These are phyloP conservation scores for Episyrphus balteatus DNA, from an alignment of 1,140 invertebrate species.

Conservation along the genomic window DNA sequence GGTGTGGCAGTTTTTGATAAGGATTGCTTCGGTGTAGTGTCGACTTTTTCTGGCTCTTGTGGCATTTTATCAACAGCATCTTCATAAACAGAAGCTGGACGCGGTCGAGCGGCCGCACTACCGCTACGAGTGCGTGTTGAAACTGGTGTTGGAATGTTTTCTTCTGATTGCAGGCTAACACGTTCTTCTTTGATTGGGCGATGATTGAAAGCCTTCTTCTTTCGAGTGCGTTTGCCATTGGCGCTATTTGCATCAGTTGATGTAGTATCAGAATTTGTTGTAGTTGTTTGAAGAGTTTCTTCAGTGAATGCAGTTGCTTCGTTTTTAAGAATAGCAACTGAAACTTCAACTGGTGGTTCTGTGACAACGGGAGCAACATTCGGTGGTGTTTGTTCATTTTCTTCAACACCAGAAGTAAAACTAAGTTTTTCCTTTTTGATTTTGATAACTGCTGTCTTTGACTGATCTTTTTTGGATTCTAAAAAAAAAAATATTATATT, in stretches of 20 bases:
- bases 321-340: background rate
- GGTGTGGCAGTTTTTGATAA: background rate
- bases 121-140: constrained; percentile 20
- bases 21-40: background rate
- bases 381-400: background rate
- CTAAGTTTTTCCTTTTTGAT: constrained; percentile 28
- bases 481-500: too few relatives aligned
- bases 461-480: too few relatives aligned
- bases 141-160: constrained; percentile 11
- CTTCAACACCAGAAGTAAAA: background rate
- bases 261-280: constrained; percentile 7
- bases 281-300: constrained; percentile 5
- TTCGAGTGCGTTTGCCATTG: constrained; percentile 13
- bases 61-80: constrained; percentile 22
- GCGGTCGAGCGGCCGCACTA: constrained; percentile 8
- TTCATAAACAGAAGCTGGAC: constrained; percentile 20
- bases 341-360: background rate
- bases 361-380: background rate
- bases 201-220: constrained; percentile 15
- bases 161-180: constrained; percentile 23
- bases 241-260: too few relatives aligned
- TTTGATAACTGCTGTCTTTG: constrained; percentile 6
- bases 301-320: constrained; percentile 3
- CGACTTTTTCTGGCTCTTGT: background rate
- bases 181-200: constrained; percentile 30